These are phyloP conservation scores for Lagenorhynchus albirostris DNA, from an alignment of 2,113 vertebrate genomes.

Conservation along the genomic window DNA sequence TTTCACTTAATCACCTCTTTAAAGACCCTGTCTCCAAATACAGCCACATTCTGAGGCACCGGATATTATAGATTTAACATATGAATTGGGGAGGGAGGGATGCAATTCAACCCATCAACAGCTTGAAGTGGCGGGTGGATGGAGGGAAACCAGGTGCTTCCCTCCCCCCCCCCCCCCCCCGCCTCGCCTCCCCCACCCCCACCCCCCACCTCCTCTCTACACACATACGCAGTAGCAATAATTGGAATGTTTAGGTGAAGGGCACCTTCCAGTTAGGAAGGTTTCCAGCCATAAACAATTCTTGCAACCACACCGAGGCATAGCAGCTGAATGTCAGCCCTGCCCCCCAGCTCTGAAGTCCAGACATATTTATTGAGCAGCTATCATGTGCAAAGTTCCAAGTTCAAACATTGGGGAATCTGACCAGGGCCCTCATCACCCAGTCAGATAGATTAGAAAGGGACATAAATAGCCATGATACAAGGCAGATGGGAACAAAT, in stretches of 20 bases:
- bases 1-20: background rate
- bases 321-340: background rate
- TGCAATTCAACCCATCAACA: background rate
- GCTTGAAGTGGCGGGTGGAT: background rate
- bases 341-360: background rate
- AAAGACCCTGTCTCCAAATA: background rate
- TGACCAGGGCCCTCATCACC: background rate
- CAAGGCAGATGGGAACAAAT: background rate
- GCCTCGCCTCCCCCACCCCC: fast-evolving
- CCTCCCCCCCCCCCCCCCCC: background rate
- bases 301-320: background rate
- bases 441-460: background rate
- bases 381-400: background rate
- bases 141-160: background rate
- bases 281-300: background rate
- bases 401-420: background rate
- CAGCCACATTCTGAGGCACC: background rate
- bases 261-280: background rate
- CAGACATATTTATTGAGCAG: background rate
- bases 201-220: background rate
- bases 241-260: background rate
- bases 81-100: background rate
- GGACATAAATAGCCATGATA: background rate
- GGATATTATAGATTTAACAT: background rate
- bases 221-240: background rate